phyloP scores from a whole-genome alignment of 2,888 invertebrate genomes.

The Aethes cnicana region DNA sequence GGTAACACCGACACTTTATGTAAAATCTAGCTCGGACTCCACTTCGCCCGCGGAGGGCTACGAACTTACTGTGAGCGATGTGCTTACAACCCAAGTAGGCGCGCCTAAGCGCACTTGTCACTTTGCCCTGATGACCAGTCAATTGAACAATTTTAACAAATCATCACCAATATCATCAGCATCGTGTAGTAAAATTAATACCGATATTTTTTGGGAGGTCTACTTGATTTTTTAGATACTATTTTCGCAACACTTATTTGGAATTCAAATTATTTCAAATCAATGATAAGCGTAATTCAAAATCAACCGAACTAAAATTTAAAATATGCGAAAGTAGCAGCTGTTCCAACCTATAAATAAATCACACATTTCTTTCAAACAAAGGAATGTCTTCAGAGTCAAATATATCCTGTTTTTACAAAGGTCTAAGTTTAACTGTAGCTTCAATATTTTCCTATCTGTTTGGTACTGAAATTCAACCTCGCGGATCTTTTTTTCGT shows the following conservation, averaged over 20 bases:
- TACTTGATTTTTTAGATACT: background rate
- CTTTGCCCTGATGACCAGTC: constrained; percentile 75
- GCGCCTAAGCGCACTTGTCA: constrained; percentile 78
- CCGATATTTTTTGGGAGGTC: background rate
- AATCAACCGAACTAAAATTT: no score
- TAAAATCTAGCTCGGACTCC: constrained; percentile 35
- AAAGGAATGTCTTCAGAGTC: constrained; percentile 10
- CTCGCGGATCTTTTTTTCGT: no score
- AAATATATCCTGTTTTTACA: no score
- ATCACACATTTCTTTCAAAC: constrained; percentile 21
- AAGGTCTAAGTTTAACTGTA: no score
- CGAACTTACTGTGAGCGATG: constrained; percentile 81
- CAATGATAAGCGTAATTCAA: no score
- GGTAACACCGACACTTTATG: constrained; percentile 39
- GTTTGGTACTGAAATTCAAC: no score
- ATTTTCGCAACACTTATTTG: no score
- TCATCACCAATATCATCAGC: constrained; percentile 11
- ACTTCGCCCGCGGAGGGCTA: constrained; percentile 47
- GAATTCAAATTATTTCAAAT: no score
- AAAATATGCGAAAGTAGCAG: background rate
- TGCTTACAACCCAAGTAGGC: constrained; percentile 82
- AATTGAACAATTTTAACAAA: constrained; percentile 30
- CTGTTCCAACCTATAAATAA: constrained; percentile 6
- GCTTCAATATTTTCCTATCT: no score
- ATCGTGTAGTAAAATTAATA: constrained; percentile 5